Base-by-base conservation (phyloP, 2,888 invertebrate species). In the Campopleginae sp. region DNA sequence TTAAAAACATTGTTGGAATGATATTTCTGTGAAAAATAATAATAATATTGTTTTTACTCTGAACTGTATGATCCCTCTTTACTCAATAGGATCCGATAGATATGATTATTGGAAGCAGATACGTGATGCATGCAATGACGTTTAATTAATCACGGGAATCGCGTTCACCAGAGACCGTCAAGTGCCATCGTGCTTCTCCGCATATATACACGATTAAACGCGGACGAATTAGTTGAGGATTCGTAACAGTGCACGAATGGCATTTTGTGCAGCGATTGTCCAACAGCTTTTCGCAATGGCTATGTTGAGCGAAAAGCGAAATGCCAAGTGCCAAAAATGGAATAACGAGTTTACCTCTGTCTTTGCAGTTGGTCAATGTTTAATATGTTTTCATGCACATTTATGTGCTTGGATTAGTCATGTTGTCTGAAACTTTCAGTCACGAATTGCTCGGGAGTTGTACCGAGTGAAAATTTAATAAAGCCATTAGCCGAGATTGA, bases 221-320 rank as follows among this genome's bases (percentile, higher is more conserved):
- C 70, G 23, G 63, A 80, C 51, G 63, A 83, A 80, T 83, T 79
- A 58, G 63, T 48, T 48, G 51, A 10, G 46, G 38, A 83, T 83
- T 79, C 79, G 63, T 75, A 51, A 51, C 12, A 31, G 61, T 68
- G 70, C 48, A 33, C 19, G 70, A 42, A 31, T 33, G 31, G 23
- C 68, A 31, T 14, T 12, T 12, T 58, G 14, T 27, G 58, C 27
- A 58, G 14, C 14, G 14, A 27, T 58, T 12, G 27, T 4, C 27
- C 27, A 23, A 54, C 2, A 23, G 12, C 10, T 10, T 3, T 54
- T 23, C 19, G 12, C 1, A 19, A 23, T 8, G 19, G n/a, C n/a
- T 4, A 5, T n/a, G 6, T 48, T 19, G 48, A n/a, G 6, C n/a
- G n/a, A n/a, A 48, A 4, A 48, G 48, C 23, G 19, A 54, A 54